Base-by-base conservation (phyloP, 2,113 vertebrate genomes). In the Cynocephalus volans region DNA sequence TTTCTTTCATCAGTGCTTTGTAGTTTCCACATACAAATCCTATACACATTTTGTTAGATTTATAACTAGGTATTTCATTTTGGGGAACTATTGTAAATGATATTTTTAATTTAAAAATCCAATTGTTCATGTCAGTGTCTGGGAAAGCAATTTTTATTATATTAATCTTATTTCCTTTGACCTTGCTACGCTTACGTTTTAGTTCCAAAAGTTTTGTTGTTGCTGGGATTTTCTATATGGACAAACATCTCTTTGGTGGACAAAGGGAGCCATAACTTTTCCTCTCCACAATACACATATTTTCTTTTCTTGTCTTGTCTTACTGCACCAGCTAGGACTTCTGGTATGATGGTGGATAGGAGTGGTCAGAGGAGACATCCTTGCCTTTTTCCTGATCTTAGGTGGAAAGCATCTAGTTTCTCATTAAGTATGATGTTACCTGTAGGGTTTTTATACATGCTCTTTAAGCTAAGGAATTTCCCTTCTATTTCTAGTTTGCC, bases 71-170 rank as follows among this genome's bases (percentile, higher is more conserved):
- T n/a, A n/a, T n/a, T n/a, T n/a, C n/a, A n/a, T n/a, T n/a, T n/a
- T n/a, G n/a, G n/a, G n/a, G n/a, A n/a, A n/a, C n/a, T n/a, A n/a
- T n/a, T n/a, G n/a, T n/a, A n/a, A n/a, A n/a, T n/a, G n/a, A n/a
- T n/a, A n/a, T n/a, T n/a, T n/a, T n/a, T n/a, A n/a, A n/a, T n/a
- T n/a, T n/a, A n/a, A n/a, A n/a, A n/a, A 56, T 86, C 9, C 24
- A 86, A 67, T 76, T 86, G 52, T 86, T 76, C 70, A 58, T 56
- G 31, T 3, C 6, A 33, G 11, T 93, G 31, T 94, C 17, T 60
- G 13, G 19, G 54, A 83, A 93, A 93, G 33, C 26, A 86, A 92
- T 45, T 15, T 65, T 65, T 93, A 77, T 87, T 45, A 86, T 67
- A 56, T 93, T 70, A 79, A 31, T 69, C 48, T 15, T 69, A 10